phyloP scores from a whole-genome alignment of 2,113 vertebrate species.

The Paradisaea rubra region DNA sequence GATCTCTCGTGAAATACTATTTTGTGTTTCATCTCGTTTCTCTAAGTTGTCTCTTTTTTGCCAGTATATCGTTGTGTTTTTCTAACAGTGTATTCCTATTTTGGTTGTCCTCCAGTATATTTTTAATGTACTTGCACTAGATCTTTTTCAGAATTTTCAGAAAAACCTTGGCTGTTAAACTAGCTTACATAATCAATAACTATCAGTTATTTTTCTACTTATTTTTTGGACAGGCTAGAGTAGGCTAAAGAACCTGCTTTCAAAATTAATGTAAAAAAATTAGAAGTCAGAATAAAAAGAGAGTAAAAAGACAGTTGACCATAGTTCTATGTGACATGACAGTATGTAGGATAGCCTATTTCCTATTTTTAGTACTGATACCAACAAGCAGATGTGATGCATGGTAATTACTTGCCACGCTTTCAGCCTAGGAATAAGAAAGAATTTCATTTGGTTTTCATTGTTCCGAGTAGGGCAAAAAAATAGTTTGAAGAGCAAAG shows the following conservation, averaged over 20 bases:
- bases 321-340: neutral
- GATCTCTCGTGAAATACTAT: neutral
- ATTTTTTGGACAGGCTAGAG: neutral
- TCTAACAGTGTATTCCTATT: neutral
- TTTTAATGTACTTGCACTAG: neutral
- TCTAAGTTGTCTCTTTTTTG: neutral
- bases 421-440: neutral
- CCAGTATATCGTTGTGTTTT: neutral
- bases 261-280: neutral
- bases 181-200: neutral
- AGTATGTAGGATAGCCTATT: neutral
- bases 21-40: neutral
- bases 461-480: neutral
- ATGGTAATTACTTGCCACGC: neutral
- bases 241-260: neutral
- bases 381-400: neutral
- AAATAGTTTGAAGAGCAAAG: neutral
- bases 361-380: neutral
- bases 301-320: neutral
- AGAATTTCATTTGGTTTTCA: neutral
- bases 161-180: neutral
- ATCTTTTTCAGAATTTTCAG: neutral
- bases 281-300: neutral
- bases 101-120: neutral
- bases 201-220: neutral